Evolutionary conservation across 2,113 vertebrate genomes (phyloP).

Genomic region (Erythrocercus mccallii): DNA sequence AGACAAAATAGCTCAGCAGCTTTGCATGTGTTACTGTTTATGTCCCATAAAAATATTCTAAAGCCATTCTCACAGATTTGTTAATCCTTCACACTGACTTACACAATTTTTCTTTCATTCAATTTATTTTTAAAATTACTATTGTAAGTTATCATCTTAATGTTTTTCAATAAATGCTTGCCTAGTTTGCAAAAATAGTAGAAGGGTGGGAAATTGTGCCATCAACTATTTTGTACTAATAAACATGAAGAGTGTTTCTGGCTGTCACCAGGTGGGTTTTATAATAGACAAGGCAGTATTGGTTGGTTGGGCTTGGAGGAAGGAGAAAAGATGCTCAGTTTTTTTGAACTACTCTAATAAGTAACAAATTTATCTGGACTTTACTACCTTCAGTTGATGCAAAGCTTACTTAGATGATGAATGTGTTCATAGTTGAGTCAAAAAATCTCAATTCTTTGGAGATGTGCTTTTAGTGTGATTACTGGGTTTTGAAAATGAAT

Average conservation of each 20-base stretch:
- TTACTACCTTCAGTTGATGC: not conserved
- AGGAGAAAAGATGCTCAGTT: not conserved
- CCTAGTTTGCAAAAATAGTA: not conserved
- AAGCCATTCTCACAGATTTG: not conserved
- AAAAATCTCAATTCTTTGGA: not conserved
- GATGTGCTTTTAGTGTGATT: not conserved
- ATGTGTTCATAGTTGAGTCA: not conserved
- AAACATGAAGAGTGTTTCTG: not conserved
- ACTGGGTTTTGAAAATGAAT: not conserved
- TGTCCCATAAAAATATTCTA: not conserved
- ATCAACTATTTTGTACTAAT: not conserved
- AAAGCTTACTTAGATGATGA: not conserved
- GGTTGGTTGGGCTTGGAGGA: not conserved
- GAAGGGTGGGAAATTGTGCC: not conserved
- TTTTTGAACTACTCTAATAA: not conserved
- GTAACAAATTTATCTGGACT: not conserved
- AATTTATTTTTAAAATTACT: not conserved
- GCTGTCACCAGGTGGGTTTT: not conserved
- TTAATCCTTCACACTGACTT: not conserved
- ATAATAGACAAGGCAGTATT: not conserved
- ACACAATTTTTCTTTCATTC: not conserved
- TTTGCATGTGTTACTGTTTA: not conserved
- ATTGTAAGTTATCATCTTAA: not conserved
- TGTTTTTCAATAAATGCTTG: not conserved
- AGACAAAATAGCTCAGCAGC: not conserved